Conservation (phyloP, 2,888 invertebrate genomes). For the Pyrrhia umbra region DNA sequence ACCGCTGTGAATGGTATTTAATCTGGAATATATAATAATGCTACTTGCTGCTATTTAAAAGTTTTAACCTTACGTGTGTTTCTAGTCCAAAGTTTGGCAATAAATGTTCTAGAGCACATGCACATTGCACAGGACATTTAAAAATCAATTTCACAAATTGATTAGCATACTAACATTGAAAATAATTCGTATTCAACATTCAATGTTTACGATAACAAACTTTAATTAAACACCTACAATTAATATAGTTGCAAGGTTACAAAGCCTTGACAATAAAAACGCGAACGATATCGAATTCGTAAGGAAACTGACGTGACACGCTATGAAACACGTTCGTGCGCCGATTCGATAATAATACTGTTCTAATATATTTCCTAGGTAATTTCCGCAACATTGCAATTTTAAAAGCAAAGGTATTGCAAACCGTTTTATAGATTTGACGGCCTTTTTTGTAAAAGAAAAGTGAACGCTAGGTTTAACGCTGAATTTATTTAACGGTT, state of each 20-base stretch:
- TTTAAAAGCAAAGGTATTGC: constrained; percentile 27
- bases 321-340: constrained; percentile 39
- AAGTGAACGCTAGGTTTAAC: constrained; percentile 45
- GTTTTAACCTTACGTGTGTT: background rate
- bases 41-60: background rate
- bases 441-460: constrained; percentile 44
- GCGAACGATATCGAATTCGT: constrained; percentile 41
- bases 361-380: constrained; percentile 37
- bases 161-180: constrained; percentile 13
- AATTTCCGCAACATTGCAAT: constrained; percentile 43
- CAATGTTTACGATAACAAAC: constrained; percentile 29
- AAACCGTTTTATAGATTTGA: constrained; percentile 39
- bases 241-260: constrained; percentile 50
- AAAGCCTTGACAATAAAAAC: constrained; percentile 59
- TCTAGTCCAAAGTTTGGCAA: background rate
- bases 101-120: background rate
- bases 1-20: too few species aligned
- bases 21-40: too few species aligned
- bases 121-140: background rate
- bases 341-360: constrained; percentile 30
- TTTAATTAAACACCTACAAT: constrained; percentile 36
- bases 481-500: constrained; percentile 40
- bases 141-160: constrained; percentile 10
- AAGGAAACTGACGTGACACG: constrained; percentile 49
- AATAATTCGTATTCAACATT: constrained; percentile 23